These are phyloP conservation scores for Haemorhous mexicanus DNA, from an alignment of 2,113 vertebrate genomes.

Conservation along the genomic window DNA sequence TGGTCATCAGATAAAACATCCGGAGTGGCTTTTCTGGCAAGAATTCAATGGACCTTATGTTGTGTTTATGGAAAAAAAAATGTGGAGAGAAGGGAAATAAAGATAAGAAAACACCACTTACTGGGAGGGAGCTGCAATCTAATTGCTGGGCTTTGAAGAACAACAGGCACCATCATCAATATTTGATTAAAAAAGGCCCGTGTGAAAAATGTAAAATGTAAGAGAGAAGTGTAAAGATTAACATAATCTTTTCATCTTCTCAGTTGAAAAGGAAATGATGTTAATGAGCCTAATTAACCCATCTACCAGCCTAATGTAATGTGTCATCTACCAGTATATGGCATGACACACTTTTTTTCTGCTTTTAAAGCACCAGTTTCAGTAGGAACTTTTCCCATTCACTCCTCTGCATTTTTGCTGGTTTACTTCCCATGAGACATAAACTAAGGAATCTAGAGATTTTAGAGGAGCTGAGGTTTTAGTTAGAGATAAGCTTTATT, in stretches of 20 bases:
- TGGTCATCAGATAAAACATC: not conserved
- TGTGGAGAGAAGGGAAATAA: not conserved
- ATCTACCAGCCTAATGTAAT: slow-evolving; percentile 26
- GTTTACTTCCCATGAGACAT: not conserved
- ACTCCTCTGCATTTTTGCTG: not conserved
- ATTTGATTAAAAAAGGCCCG: slow-evolving; percentile 78
- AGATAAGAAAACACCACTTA: slow-evolving; percentile 53
- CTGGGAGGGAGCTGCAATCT: slow-evolving; percentile 61
- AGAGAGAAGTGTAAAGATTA: slow-evolving; percentile 62
- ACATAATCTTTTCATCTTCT: slow-evolving; percentile 65
- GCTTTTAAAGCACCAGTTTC: not conserved
- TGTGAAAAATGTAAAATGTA: slow-evolving; percentile 71
- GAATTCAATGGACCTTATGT: not conserved
- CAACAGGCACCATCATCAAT: slow-evolving; percentile 78
- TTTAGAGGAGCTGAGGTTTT: too few relatives aligned
- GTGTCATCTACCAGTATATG: not conserved
- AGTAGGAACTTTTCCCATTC: not conserved
- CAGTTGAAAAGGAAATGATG: slow-evolving; percentile 41
- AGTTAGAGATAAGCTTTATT: too few relatives aligned
- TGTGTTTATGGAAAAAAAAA: not conserved
- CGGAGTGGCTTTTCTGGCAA: not conserved
- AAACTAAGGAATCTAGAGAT: too few relatives aligned
- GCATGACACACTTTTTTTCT: not conserved
- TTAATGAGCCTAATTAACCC: slow-evolving; percentile 64
- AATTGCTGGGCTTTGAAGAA: slow-evolving; percentile 80